Conservation (phyloP, 2,888 invertebrate species). For the Pollenia angustigena region DNA sequence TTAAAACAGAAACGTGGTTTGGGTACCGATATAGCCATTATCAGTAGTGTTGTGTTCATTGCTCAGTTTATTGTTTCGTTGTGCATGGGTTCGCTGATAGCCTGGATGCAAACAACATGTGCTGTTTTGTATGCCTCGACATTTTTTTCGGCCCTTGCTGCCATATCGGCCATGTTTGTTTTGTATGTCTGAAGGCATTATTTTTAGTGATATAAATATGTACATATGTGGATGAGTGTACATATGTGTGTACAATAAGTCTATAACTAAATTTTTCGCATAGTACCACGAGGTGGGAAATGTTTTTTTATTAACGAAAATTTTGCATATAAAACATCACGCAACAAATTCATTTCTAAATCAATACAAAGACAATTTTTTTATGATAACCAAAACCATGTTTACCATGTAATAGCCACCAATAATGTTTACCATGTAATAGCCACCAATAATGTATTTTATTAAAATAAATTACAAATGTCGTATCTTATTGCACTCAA, state of each 20-base stretch:
- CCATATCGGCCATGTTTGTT: conserved; percentile 83
- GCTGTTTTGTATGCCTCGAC: conserved; percentile 84
- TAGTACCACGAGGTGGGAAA: no score
- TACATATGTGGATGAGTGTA: background rate
- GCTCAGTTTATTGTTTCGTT: conserved; percentile 84
- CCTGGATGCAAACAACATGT: conserved; percentile 81
- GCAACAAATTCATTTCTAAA: no score
- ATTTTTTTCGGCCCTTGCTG: conserved; percentile 81
- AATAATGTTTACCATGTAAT: no score
- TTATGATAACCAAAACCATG: no score
- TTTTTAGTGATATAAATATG: background rate
- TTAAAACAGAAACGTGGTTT: conserved; percentile 83
- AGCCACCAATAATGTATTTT: no score
- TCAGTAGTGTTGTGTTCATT: conserved; percentile 84
- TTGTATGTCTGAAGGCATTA: conserved; percentile 79
- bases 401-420: no score
- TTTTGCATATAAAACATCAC: no score
- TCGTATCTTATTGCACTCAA: no score
- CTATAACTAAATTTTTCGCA: no score
- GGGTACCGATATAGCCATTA: conserved; percentile 84
- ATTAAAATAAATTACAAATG: no score
- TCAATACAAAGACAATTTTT: no score
- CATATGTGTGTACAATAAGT: background rate
- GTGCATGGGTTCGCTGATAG: conserved; percentile 81
- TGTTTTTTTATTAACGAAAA: no score